These are phyloP conservation scores for Laodelphax striatellus DNA, from an alignment of 1,140 invertebrate species.

Conservation along the genomic window DNA sequence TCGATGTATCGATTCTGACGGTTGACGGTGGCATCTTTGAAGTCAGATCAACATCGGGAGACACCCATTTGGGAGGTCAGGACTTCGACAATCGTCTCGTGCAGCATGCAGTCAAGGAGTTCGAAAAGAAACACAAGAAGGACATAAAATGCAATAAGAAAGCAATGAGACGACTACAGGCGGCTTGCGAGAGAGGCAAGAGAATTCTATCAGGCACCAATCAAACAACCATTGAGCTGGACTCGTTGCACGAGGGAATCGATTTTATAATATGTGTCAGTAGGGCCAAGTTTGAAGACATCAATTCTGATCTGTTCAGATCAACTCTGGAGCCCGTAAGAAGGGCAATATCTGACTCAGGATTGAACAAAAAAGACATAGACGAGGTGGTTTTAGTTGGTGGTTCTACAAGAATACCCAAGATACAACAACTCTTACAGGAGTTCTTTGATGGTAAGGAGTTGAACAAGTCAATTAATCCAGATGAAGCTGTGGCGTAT, in stretches of 20 bases:
- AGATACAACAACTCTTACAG: constrained; percentile 88
- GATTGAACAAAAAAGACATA: constrained; percentile 83
- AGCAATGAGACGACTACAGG: constrained; percentile 80
- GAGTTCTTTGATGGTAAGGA: constrained; percentile 98
- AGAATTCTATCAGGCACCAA: constrained; percentile 88
- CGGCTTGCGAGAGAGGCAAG: constrained; percentile 92
- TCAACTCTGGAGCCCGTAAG: constrained; percentile 91
- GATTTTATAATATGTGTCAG: constrained; percentile 95
- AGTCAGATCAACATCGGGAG: constrained; percentile 92
- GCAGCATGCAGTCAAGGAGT: constrained; percentile 91
- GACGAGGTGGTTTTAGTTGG: constrained; percentile 96
- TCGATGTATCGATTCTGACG: constrained; percentile 91
- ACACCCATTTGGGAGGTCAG: constrained; percentile 96
- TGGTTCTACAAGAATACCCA: constrained; percentile 97
- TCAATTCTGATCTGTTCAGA: constrained; percentile 86
- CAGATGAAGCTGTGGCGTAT: constrained; percentile 88
- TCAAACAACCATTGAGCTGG: constrained; percentile 89
- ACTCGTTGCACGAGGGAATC: constrained; percentile 88
- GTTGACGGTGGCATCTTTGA: constrained; percentile 94
- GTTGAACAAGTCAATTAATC: constrained; percentile 94
- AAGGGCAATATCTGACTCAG: constrained; percentile 86
- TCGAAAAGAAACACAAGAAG: constrained; percentile 95
- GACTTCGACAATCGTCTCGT: constrained; percentile 96
- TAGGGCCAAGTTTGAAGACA: constrained; percentile 86
- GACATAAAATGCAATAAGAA: constrained; percentile 83